A percentile compares a stretch with the other conserved stretches of the same genome.
Conservation (phyloP, 2,797 vertebrate genomes). For the Dendrocincla tyrannina region DNA sequence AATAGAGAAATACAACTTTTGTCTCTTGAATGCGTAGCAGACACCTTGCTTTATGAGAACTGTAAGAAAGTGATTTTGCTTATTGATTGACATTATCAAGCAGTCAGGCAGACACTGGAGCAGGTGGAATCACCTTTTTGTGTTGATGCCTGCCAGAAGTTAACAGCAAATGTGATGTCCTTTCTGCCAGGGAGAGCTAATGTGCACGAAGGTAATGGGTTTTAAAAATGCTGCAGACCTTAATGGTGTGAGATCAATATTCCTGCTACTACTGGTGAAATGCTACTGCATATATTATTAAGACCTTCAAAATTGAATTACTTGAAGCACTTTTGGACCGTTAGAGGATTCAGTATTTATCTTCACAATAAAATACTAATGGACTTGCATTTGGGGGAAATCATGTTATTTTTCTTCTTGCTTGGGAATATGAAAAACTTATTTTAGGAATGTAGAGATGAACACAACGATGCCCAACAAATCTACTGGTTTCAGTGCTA, state of each 20-base stretch:
- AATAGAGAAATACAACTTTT: conserved; percentile 12
- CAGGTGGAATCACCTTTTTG: conserved; percentile 77
- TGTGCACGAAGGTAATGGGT: conserved; percentile 72
- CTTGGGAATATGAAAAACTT: conserved; percentile 6
- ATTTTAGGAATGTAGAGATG: not conserved
- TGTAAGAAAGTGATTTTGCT: conserved; percentile 70
- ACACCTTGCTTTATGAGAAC: conserved; percentile 67
- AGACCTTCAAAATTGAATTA: conserved; percentile 68
- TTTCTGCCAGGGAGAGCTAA: conserved; percentile 67
- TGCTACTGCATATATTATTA: conserved; percentile 76
- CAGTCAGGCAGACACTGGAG: conserved; percentile 70
- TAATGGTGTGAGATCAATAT: conserved; percentile 83
- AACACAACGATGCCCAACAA: not conserved
- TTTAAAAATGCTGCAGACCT: conserved; percentile 73
- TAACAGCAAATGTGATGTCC: conserved; percentile 73
- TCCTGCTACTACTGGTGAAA: conserved; percentile 76
- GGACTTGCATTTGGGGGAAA: conserved; percentile 23
- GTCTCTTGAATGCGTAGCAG: conserved; percentile 48
- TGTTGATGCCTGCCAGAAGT: conserved; percentile 74
- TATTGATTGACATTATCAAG: conserved; percentile 81
- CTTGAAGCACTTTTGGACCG: conserved; percentile 54
- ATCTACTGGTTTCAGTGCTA: not conserved
- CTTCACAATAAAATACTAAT: conserved; percentile 71
- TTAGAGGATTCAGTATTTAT: conserved; percentile 57
- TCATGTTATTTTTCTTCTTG: conserved; percentile 16